Percentiles rank a stretch among this genome's conserved stretches.
Conservation (phyloP, 1,140 invertebrate genomes). For the Yoshiicerus persimilis region DNA sequence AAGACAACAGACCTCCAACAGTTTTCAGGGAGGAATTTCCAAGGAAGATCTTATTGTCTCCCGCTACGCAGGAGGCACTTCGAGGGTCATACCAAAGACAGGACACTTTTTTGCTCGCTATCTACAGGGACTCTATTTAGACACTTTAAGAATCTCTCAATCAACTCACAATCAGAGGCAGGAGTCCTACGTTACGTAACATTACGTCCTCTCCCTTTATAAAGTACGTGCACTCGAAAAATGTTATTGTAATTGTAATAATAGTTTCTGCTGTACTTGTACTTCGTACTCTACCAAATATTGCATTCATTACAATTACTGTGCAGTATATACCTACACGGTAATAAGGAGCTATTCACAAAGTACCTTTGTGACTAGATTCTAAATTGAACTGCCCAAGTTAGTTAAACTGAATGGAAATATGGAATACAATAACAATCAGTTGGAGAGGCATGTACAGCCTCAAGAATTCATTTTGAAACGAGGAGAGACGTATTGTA, state of each 20-base stretch:
- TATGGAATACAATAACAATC: background rate
- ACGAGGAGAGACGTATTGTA: background rate
- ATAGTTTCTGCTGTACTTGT: no score
- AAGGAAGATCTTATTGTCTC: constrained; percentile 27
- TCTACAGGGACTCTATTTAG: constrained; percentile 30
- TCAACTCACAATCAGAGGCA: constrained; percentile 13
- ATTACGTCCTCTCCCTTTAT: no score
- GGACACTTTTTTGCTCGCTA: constrained; percentile 7
- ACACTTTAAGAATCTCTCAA: constrained; percentile 33
- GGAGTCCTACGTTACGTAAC: no score
- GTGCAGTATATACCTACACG: background rate
- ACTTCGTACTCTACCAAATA: background rate
- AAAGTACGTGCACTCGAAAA: background rate
- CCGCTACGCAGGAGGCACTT: constrained; percentile 27
- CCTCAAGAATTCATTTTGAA: background rate
- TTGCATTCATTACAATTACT: background rate
- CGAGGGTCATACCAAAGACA: background rate
- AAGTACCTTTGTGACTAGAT: background rate
- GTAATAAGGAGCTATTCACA: background rate
- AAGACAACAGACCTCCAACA: background rate
- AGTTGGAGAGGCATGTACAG: background rate
- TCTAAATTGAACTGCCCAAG: background rate
- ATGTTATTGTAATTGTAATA: background rate
- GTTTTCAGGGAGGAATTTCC: constrained; percentile 10
- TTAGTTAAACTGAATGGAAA: background rate